phyloP scores from a whole-genome alignment of 2,113 vertebrate genomes.

The Aptenodytes patagonicus region DNA sequence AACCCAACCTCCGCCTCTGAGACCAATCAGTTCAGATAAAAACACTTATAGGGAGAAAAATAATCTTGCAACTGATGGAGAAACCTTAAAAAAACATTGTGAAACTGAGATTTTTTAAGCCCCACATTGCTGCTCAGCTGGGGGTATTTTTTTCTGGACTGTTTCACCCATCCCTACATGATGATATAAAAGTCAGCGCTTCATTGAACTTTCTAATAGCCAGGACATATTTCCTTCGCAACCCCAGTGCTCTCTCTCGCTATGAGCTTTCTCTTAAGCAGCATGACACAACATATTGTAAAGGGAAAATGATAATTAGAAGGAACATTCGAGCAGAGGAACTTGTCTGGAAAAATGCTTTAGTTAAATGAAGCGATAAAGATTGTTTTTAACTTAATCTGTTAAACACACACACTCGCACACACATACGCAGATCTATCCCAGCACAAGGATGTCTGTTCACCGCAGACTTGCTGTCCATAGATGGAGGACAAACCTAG shows the following conservation, averaged over 20 bases:
- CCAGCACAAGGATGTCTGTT: neutral
- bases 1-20: neutral
- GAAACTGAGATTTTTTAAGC: neutral
- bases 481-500: neutral
- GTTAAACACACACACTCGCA: slow-evolving; percentile 42
- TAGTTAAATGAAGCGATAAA: slow-evolving; percentile 72
- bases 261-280: slow-evolving; percentile 61
- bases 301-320: slow-evolving; percentile 79
- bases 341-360: slow-evolving; percentile 76
- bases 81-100: slow-evolving; percentile 39
- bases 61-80: slow-evolving; percentile 19
- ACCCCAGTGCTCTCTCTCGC: slow-evolving; percentile 51
- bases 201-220: slow-evolving; percentile 73
- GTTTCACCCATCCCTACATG: slow-evolving; percentile 57
- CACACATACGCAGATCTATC: neutral
- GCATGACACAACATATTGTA: slow-evolving; percentile 70
- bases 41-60: neutral
- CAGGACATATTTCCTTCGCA: slow-evolving; percentile 69
- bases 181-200: slow-evolving; percentile 70
- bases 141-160: slow-evolving; percentile 59
- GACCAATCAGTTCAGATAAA: neutral
- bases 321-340: slow-evolving; percentile 67
- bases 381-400: slow-evolving; percentile 69
- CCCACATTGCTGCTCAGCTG: slow-evolving; percentile 5
- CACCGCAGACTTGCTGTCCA: rapidly evolving